Evolutionary conservation across 2,797 vertebrate species (phyloP), one percentile per base, ranked within the genome.

Genomic region (Neostethus bicornis): DNA sequence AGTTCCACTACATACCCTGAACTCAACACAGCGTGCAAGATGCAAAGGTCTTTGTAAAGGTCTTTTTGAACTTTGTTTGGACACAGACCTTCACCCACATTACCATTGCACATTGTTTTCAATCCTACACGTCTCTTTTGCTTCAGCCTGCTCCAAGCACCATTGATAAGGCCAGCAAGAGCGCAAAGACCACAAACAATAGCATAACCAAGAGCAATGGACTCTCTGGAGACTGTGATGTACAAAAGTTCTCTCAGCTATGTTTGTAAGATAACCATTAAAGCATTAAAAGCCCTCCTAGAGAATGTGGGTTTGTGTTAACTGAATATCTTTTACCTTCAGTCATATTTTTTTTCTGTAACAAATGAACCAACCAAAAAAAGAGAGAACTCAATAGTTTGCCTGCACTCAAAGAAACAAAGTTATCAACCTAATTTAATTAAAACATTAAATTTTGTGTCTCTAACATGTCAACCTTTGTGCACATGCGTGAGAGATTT

Each of bases 61-160:
- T 63, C 42, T 59, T 4, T 47, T 53, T 63, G 34, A 73, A 64
- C 24, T 65, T 6, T 28, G 7, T 16, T 47, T 53, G 8, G 2
- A 44, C 49, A 41, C 48, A 44, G 24, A 19, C 26, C 3, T 13
- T 42, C 48, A 41, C 38, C 52, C 35, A 26, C 44, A 4, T 55
- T 66, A 58, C 32, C 19, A 26, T 11, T 17, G 16, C 20, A 23
- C 37, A 52, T 68, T 60, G 50, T 74, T 65, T 29, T 61, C 47
- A 47, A 19, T 44, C 17, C 49, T 26, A 28, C 51, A 48, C 34
- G 44, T 66, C 38, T 29, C 20, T 70, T n/a, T 51, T 34, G 23
- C 53, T 31, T 52, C 37, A 26, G 41, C 37, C 13, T 58, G 14
- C 9, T 16, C 48, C 35, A 26, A 51, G 23, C 49, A 48, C 48